Evolutionary conservation across 2,888 invertebrate genomes (phyloP).

Genomic region (Nysson spinosus): DNA sequence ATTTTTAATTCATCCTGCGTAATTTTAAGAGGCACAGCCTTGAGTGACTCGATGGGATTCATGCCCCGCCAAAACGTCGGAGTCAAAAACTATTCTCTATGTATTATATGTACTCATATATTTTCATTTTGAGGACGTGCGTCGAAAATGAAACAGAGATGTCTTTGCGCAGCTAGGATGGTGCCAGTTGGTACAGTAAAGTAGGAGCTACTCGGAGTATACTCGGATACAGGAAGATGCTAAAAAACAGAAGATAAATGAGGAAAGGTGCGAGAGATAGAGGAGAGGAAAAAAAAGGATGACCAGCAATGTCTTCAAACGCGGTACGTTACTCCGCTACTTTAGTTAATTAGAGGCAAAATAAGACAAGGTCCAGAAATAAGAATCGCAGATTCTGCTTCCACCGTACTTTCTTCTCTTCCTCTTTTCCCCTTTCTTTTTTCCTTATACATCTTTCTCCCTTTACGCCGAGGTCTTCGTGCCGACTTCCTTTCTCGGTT

Average conservation of each 20-base stretch:
- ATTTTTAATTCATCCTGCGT: conserved; percentile 52
- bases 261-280: conserved; percentile 15
- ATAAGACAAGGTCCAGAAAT: conserved; percentile 51
- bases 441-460: not conserved
- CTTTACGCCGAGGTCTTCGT: conserved; percentile 7
- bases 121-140: conserved; percentile 51
- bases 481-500: conserved; percentile 43
- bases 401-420: conserved; percentile 30
- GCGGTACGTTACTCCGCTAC: conserved; percentile 50
- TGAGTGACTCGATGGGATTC: conserved; percentile 47
- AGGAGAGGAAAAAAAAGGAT: conserved; percentile 20
- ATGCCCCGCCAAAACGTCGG: conserved; percentile 42
- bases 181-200: too few relatives aligned
- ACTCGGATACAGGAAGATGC: conserved; percentile 11
- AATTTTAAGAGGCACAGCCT: conserved; percentile 45
- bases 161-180: conserved; percentile 23
- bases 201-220: too few relatives aligned
- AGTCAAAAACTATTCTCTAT: conserved; percentile 41
- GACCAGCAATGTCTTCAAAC: conserved; percentile 42
- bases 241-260: conserved; percentile 27
- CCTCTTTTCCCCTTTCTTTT: conserved; percentile 14
- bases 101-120: conserved; percentile 47
- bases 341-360: conserved; percentile 69
- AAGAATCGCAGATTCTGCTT: conserved; percentile 51
- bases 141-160: conserved; percentile 46